phyloP scores from a whole-genome alignment of 2,888 invertebrate species.

The Monoplex corrugatus region DNA sequence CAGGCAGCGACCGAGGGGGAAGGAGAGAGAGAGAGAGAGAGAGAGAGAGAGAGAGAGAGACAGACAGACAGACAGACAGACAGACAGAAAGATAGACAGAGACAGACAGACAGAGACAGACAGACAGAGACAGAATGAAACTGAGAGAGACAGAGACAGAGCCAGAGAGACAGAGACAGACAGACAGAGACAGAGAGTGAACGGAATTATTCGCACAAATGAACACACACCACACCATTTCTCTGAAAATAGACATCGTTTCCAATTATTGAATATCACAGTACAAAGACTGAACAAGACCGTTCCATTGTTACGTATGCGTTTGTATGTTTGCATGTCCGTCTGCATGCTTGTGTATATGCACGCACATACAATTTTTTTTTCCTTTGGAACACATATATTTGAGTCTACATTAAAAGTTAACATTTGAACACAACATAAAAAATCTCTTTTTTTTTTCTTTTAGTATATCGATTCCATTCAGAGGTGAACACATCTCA shows the following conservation, averaged over 20 bases:
- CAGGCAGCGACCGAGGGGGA: not conserved
- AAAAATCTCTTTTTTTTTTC: not conserved
- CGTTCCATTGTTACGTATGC: not conserved
- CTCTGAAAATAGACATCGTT: constrained; percentile 27
- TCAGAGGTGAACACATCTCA: too few species aligned
- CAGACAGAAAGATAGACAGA: not conserved
- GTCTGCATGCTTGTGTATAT: too few species aligned
- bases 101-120: not conserved
- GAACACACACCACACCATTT: not conserved
- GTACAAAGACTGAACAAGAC: not conserved
- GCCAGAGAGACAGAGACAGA: not conserved
- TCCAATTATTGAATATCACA: constrained; percentile 30
- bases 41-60: not conserved
- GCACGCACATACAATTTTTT: too few species aligned
- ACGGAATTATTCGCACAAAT: not conserved
- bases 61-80: not conserved
- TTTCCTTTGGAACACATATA: not conserved
- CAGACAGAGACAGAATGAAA: not conserved
- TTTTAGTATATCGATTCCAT: too few species aligned
- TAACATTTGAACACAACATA: not conserved
- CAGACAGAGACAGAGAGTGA: not conserved
- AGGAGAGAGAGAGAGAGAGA: not conserved
- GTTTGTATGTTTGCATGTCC: not conserved
- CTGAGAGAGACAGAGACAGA: not conserved
- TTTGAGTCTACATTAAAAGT: not conserved